Conservation (phyloP, 2,888 invertebrate genomes). For the Tethea ocularis region DNA sequence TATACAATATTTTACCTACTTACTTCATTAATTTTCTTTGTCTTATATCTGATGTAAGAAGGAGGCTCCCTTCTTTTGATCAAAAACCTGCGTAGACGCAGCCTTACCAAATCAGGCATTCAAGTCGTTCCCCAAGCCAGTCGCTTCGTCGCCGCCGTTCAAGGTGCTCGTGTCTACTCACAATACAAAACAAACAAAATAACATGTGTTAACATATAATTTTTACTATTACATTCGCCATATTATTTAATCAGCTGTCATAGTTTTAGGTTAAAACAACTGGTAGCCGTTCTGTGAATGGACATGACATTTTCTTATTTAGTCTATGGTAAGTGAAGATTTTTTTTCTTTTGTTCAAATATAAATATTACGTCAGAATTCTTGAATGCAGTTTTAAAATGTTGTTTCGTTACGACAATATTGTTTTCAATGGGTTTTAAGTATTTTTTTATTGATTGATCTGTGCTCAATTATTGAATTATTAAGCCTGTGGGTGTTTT, state of each 20-base stretch:
- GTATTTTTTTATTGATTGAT: background rate
- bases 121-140: slow-evolving; percentile 47
- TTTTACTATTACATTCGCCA: slow-evolving; percentile 23
- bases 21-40: no score
- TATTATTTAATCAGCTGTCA: slow-evolving; percentile 58
- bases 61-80: slow-evolving; percentile 8
- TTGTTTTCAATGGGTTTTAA: background rate
- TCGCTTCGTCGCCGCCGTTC: slow-evolving; percentile 36
- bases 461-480: background rate
- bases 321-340: slow-evolving; percentile 10
- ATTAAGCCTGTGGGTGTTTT: background rate
- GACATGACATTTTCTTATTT: slow-evolving; percentile 22
- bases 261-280: slow-evolving; percentile 39
- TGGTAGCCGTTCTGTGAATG: slow-evolving; percentile 25
- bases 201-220: slow-evolving; percentile 23
- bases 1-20: no score
- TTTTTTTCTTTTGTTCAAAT: slow-evolving; percentile 19
- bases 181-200: slow-evolving; percentile 19
- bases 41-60: no score
- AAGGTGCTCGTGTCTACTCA: slow-evolving; percentile 33
- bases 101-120: slow-evolving; percentile 48
- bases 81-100: slow-evolving; percentile 49
- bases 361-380: background rate
- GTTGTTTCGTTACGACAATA: background rate
- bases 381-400: background rate